Base-by-base conservation (phyloP, 2,797 vertebrate species). In the Rallus crepitans region DNA sequence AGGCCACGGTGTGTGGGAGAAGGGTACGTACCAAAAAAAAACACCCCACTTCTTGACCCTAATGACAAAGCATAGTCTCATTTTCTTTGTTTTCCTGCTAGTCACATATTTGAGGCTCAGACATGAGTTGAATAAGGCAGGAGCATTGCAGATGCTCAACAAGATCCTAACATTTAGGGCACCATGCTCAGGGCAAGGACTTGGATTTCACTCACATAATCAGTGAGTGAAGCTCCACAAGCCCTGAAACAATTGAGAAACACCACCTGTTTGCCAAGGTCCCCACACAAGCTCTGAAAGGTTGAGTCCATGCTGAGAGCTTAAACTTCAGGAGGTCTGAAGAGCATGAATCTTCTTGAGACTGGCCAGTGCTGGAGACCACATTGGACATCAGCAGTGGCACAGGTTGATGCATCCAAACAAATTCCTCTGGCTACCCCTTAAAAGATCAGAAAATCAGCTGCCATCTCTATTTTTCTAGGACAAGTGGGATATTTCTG, bases 1-100 rank as follows among this genome's bases (percentile, higher is more conserved):
- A 93, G 71, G 64, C n/a, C 71, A 57, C 28, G 57, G 53, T n/a
- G 64, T 0, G 0, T 68, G 60, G 48, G 52, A 95, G 65, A 91
- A 7, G 24, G n/a, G 48, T 52, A 57, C 42, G 15, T 79, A 82
- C 19, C 39, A 8, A 30, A 69, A 89, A 56, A 66, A 45, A 31
- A 47, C 6, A 61, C 7, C 8, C 12, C 12, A 52, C 24, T 70
- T 91, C 11, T 75, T 76, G 19, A 78, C 89, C 27, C 45, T 81
- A 78, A 63, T 5, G 19, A 16, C 2, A 2, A 86, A 88, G 63
- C 6, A 59, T 6, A 4, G 20, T 61, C 24, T 39, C 8, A 82
- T 71, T 90, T 86, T 30, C 33, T 93, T 93, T 87, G 23, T 60
- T 89, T 92, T 82, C 70, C 39, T 84, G 21, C 55, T 91, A 37